Evolutionary conservation across 2,797 vertebrate genomes (phyloP).

Genomic region (Eidolon dupreanum): DNA sequence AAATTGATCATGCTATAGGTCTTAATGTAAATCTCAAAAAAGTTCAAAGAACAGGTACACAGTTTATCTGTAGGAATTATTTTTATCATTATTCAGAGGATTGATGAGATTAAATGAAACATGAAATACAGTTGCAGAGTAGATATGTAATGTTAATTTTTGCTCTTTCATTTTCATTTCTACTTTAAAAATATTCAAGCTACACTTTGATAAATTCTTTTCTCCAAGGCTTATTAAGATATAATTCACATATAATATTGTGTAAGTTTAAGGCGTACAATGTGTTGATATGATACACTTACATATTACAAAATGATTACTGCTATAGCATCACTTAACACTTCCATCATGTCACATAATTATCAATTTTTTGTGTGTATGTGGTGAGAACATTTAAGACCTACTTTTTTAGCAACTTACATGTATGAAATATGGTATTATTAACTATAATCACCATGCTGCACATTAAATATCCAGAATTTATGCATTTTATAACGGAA

Average conservation of each 20-base stretch:
- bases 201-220: background rate
- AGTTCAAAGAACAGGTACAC: background rate
- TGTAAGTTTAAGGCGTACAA: background rate
- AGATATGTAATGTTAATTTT: background rate
- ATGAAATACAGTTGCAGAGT: background rate
- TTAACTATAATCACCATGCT: background rate
- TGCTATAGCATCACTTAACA: background rate
- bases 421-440: background rate
- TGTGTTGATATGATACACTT: background rate
- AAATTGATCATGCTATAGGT: background rate
- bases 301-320: background rate
- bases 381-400: background rate
- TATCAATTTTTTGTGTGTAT: background rate
- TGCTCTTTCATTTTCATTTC: background rate
- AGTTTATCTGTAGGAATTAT: background rate
- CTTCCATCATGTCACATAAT: background rate
- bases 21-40: background rate
- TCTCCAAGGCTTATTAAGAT: background rate
- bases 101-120: background rate
- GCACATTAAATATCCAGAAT: background rate
- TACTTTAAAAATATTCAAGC: background rate
- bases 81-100: background rate
- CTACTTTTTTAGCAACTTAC: background rate
- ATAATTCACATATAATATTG: background rate
- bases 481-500: background rate